These are phyloP conservation scores for Copidosoma aretas DNA, from an alignment of 2,888 invertebrate genomes.

Conservation along the genomic window DNA sequence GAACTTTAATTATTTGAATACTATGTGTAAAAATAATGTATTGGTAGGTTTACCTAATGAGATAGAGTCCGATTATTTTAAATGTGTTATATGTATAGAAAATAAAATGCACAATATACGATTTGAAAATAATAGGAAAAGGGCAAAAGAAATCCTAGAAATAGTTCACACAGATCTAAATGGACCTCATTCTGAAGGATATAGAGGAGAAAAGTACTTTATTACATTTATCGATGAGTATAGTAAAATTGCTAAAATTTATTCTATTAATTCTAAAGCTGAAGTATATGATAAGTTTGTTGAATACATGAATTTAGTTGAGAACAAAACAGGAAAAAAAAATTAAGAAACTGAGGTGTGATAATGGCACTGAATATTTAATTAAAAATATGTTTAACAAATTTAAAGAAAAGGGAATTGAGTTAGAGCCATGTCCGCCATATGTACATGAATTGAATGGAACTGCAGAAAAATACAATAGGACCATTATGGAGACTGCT, in stretches of 20 bases:
- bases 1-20: constrained; percentile 19
- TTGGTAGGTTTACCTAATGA: constrained; percentile 15
- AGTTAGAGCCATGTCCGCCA: background rate
- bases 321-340: constrained; percentile 8
- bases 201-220: constrained; percentile 10
- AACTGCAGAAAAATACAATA: background rate
- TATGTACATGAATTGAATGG: background rate
- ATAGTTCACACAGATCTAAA: background rate
- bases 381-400: constrained; percentile 16
- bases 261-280: constrained; percentile 3
- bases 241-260: constrained; percentile 9
- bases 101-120: constrained; percentile 21
- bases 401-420: constrained; percentile 5
- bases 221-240: constrained; percentile 9
- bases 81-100: constrained; percentile 22
- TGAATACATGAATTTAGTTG: background rate
- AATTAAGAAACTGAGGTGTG: constrained; percentile 2
- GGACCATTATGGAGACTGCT: background rate
- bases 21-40: constrained; percentile 2
- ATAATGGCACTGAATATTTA: constrained; percentile 10
- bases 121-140: constrained; percentile 16
- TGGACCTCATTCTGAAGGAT: constrained; percentile 2
- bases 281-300: constrained; percentile 10
- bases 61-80: constrained; percentile 9
- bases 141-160: constrained; percentile 8